Base-by-base conservation (phyloP, 53 echinoderm and acorn worm species). In the Patiria pectinifera region DNA sequence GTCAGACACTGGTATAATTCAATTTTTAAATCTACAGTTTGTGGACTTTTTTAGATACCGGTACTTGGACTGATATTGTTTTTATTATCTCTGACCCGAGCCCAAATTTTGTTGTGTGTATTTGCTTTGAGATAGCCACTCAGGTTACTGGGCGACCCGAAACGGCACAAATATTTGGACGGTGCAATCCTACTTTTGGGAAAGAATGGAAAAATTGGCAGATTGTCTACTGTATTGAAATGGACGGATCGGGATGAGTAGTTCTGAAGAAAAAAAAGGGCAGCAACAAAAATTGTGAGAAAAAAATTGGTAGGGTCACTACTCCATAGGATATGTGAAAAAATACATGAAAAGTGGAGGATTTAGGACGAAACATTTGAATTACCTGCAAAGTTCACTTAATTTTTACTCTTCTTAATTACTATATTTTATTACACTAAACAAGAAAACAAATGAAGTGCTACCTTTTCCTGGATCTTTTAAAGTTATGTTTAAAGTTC, bases 21-120 rank as follows among this genome's bases (percentile, higher is more conserved):
- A 74, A 74, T 74, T 74, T 74, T 74, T 74, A 23, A 23, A 74
- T 23, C 74, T 74, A 74, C 74, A 74, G 74, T 74, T 74, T 10
- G 74, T 21, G 19, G 14, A 16, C 19, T 66, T 66, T 66, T 66
- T 66, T 66, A 70, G 70, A 70, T 70, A 19, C 16, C 21, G 8
- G 15, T 9, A n/a, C 9, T 16, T 24, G 24, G 24, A 6, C 19
- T 74, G 74, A 24, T 74, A 74, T 24, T 23, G 19, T 5, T 74
- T 74, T 18, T 74, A 74, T 23, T 24, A 74, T 74, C 74, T 24
- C 74, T 74, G 74, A 74, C 74, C 74, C 74, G 4, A 23, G 22
- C 24, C 53, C 4, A 74, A 23, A 23, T 74, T 74, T 23, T n/a
- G 22, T 18, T 74, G 24, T 74, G 74, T 74, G 18, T 74, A 24